Evolutionary conservation across 2,888 invertebrate genomes (phyloP), one percentile per base, ranked within the genome.

Genomic region (Notodonta ziczac): DNA sequence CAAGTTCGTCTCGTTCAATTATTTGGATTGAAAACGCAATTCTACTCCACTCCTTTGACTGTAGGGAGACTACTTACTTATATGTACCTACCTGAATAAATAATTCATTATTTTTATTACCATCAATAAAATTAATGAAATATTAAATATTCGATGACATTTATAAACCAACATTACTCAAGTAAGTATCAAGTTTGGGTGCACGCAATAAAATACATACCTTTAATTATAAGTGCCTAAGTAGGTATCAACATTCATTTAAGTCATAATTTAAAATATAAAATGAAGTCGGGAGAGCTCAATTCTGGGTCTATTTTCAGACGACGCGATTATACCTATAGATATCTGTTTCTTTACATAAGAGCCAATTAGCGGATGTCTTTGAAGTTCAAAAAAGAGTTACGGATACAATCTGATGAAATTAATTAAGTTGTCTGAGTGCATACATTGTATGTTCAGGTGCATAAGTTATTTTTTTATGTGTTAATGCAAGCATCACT

Each of bases 341-440:
- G 66, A 73, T 73, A 73, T 76, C 66, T 70, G 72, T 71, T 57
- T 76, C 73, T 76, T 72, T 74, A 73, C 65, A 80, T 74, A 72
- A 74, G 69, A 67, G 79, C 84, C 86, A 90, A 92, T 91, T 90
- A 91, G 79, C 85, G 86, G 83, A 82, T 83, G 81, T 82, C 89
- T 91, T 92, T 91, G 89, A 92, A 85, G 88, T 90, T 74, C 67
- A 74, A 76, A 85, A 89, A 89, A 86, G 83, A 77, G 87, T 88
- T 86, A 84, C 83, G 85, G 86, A 87, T 86, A 84, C 84, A 85
- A 86, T 87, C 84, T 84, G 82, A 82, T 81, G 84, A 83, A 84
- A 89, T 91, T 89, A 90, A 92, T 90, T 89, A 83, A 89, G 85
- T 82, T 86, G 89, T 90, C 89, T 82, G 82, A 77, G 72, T 70